Conservation (phyloP, 2,888 invertebrate genomes). For the Eucera pruinosa region DNA sequence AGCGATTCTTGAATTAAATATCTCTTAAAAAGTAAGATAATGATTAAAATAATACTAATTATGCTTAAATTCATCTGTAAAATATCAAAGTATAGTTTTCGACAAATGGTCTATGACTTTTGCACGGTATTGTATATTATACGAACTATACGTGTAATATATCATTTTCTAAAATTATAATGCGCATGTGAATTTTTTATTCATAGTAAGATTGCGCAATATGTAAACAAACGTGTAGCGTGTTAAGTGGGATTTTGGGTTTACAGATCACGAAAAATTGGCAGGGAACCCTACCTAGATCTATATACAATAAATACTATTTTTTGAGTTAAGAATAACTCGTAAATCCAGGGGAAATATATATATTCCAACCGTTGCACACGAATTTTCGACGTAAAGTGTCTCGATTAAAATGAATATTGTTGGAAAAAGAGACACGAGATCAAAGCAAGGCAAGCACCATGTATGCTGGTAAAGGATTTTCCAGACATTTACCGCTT, state of each 20-base stretch:
- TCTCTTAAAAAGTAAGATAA: no score
- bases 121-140: no score
- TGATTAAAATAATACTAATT: no score
- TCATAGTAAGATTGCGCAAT: no score
- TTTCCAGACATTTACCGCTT: conserved; percentile 5
- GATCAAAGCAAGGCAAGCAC: background rate
- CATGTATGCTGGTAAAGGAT: background rate
- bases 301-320: background rate
- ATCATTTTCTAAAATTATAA: no score
- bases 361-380: background rate
- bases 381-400: background rate
- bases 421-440: background rate
- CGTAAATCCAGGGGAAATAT: background rate
- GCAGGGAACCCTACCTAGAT: background rate
- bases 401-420: background rate
- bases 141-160: no score
- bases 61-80: no score
- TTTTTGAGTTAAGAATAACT: background rate
- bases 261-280: background rate
- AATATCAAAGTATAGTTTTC: no score
- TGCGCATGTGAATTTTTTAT: no score
- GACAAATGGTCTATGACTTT: no score
- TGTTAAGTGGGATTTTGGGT: background rate
- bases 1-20: no score
- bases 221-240: background rate